These are phyloP conservation scores for Diacarnus erythraeanus DNA, from an alignment of 37 sponge, comb jelly and placozoan species.

Conservation along the genomic window DNA sequence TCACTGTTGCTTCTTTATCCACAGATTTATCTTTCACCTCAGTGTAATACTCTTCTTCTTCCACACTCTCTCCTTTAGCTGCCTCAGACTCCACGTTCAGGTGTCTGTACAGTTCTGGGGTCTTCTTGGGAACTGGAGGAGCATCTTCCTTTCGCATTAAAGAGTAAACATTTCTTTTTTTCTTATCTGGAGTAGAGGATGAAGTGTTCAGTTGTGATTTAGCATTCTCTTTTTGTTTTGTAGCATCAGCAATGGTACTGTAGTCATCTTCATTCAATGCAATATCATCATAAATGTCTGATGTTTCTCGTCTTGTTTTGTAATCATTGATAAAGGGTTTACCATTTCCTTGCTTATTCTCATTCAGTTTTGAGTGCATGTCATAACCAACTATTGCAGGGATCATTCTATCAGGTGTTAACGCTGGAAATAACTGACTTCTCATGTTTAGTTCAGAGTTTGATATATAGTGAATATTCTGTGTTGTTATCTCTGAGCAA, in stretches of 20 bases:
- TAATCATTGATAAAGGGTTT: not conserved
- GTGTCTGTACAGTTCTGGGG: not conserved
- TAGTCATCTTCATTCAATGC: not conserved
- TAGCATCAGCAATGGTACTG: not conserved
- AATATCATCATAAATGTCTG: no score
- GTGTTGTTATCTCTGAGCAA: not conserved
- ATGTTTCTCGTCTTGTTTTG: no score
- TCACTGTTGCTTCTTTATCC: not conserved
- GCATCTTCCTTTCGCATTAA: not conserved
- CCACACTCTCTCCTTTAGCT: no score
- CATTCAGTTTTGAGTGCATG: not conserved
- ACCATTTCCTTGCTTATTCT: not conserved
- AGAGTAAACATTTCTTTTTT: no score
- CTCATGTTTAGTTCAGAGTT: not conserved
- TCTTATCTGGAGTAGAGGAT: not conserved
- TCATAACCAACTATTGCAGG: not conserved
- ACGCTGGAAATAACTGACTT: not conserved
- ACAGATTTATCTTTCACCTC: not conserved
- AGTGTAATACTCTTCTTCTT: slow-evolving; percentile 1
- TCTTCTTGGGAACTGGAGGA: not conserved
- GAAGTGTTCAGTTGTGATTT: not conserved
- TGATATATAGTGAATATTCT: not conserved
- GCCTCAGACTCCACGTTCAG: no score
- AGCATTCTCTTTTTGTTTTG: not conserved
- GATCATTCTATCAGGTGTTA: no score